Conservation (phyloP, 2,113 vertebrate genomes). For the Oryzias celebensis region DNA sequence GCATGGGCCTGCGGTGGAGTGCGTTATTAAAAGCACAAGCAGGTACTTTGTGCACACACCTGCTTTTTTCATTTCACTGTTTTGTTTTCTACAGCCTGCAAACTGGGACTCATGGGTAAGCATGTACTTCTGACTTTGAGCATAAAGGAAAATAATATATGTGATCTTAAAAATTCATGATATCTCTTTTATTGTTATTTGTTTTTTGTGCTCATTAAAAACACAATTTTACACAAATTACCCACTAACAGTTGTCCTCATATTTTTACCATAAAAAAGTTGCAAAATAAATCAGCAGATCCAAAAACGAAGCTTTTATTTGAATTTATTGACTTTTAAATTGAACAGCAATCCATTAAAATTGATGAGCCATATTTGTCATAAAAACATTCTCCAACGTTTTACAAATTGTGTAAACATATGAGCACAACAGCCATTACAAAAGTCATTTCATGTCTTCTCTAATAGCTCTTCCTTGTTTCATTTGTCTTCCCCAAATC, state of each 20-base stretch:
- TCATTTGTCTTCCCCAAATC: constrained; percentile 44
- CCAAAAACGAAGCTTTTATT: no score
- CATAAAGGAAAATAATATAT: neutral
- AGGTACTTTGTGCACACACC: neutral
- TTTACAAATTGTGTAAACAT: no score
- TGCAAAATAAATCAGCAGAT: no score
- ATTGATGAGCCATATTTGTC: no score
- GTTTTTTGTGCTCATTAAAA: constrained; percentile 15
- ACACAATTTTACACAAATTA: constrained; percentile 1
- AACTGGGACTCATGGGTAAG: constrained; percentile 76
- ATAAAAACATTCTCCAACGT: no score
- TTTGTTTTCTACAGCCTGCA: constrained; percentile 47
- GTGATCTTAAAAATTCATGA: constrained; percentile 12
- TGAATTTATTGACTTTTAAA: no score
- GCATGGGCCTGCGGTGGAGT: constrained; percentile 44
- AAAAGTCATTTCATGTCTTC: constrained; percentile 10
- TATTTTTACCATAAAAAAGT: no score
- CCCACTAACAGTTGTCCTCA: neutral
- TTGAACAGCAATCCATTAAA: no score
- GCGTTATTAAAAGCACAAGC: constrained; percentile 7
- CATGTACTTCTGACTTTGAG: neutral
- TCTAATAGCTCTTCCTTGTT: constrained; percentile 21
- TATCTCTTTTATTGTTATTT: constrained; percentile 24
- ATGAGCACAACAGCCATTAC: constrained; percentile 8
- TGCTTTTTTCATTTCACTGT: constrained; percentile 9